Conservation (phyloP, 2,113 vertebrate genomes). For the Chaetorhynchus papuensis region DNA sequence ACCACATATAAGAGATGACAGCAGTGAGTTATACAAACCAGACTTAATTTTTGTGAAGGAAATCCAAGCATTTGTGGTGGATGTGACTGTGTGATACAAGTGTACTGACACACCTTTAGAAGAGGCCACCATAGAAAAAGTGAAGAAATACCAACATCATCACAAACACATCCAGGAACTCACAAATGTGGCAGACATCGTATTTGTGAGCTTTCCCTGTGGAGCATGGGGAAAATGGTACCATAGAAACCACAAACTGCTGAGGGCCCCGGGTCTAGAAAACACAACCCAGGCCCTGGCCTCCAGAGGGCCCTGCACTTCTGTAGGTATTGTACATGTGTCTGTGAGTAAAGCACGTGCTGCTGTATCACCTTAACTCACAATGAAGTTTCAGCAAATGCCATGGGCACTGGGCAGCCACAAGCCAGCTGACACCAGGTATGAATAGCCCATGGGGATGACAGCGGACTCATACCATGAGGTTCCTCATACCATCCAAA, state of each 20-base stretch:
- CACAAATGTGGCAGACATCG: accelerated
- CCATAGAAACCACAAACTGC: background rate
- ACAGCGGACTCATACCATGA: background rate
- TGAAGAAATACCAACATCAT: background rate
- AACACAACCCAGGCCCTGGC: background rate
- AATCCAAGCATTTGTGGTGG: accelerated
- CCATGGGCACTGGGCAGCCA: accelerated
- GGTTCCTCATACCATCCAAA: background rate
- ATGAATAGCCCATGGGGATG: accelerated
- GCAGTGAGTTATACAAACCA: background rate
- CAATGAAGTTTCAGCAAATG: background rate
- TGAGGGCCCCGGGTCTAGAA: background rate
- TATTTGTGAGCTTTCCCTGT: background rate
- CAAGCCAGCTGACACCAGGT: background rate
- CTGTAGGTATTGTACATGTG: accelerated
- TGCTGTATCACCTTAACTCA: background rate
- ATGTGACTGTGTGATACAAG: background rate
- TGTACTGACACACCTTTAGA: background rate
- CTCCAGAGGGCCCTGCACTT: accelerated
- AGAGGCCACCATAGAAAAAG: background rate
- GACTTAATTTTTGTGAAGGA: background rate
- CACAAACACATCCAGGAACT: background rate
- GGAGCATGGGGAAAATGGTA: background rate
- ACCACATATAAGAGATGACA: background rate
- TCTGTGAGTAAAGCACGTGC: too few species aligned